Percentiles rank a stretch among this genome's conserved stretches.
These are phyloP conservation scores for Triplophysa siluroides DNA, from an alignment of 2,113 vertebrate species.

Conservation along the genomic window DNA sequence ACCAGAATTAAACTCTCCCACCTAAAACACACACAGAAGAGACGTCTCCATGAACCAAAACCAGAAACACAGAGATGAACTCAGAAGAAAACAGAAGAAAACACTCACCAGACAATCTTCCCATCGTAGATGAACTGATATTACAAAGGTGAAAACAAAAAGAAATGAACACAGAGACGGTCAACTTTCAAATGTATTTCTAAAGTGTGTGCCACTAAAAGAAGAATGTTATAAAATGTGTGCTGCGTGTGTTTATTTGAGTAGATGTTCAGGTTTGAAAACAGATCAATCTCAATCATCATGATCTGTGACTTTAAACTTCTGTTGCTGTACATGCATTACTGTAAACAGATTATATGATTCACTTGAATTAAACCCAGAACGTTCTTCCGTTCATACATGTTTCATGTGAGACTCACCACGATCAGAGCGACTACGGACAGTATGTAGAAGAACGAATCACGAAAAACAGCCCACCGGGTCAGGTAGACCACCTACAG, in stretches of 20 bases:
- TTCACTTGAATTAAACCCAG: neutral
- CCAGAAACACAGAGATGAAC: neutral
- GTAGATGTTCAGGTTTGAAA: too few relatives aligned
- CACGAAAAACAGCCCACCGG: constrained; percentile 92
- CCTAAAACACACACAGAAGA: constrained; percentile 72
- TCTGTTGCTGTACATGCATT: neutral
- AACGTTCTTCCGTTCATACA: too few relatives aligned
- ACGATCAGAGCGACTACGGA: constrained; percentile 88
- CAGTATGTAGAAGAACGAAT: constrained; percentile 91
- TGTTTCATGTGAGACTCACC: constrained; percentile 75
- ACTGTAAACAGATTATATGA: neutral
- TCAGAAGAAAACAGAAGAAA: constrained; percentile 7
- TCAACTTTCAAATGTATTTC: neutral
- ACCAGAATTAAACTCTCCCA: constrained; percentile 97
- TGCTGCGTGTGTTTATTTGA: too few relatives aligned
- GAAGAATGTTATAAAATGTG: too few relatives aligned
- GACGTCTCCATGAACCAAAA: neutral
- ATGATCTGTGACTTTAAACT: too few relatives aligned
- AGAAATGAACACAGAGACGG: neutral
- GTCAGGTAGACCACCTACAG: constrained; percentile 88
- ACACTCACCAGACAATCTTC: constrained; percentile 93
- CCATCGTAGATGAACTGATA: constrained; percentile 95
- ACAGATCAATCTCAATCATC: too few relatives aligned
- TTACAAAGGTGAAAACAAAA: constrained; percentile 52
- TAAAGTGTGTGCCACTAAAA: too few relatives aligned